Percentiles rank a stretch among this genome's conserved stretches.
Conservation (phyloP, 2,888 invertebrate species). For the Cremastinae sp. region DNA sequence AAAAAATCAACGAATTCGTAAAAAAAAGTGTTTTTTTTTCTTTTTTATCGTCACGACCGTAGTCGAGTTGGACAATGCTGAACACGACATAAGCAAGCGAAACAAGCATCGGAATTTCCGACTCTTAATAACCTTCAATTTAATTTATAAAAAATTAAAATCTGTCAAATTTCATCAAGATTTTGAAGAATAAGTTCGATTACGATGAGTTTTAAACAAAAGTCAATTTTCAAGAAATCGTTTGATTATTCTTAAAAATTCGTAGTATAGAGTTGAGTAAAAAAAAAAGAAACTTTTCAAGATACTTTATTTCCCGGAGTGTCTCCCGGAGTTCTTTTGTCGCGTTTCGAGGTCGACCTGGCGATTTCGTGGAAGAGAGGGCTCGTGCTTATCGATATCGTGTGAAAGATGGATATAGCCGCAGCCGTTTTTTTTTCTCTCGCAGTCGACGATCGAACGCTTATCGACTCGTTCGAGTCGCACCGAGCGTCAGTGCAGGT, state of each 20-base stretch:
- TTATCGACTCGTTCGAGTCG: slow-evolving; percentile 43
- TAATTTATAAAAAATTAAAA: neutral
- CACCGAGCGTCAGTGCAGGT: slow-evolving; percentile 11
- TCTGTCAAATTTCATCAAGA: too few relatives aligned
- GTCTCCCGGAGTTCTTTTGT: neutral
- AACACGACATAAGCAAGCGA: slow-evolving; percentile 48
- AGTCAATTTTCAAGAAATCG: too few relatives aligned
- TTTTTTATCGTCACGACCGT: neutral
- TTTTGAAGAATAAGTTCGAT: too few relatives aligned
- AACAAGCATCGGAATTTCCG: slow-evolving; percentile 59
- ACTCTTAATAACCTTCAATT: neutral
- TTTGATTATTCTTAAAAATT: too few relatives aligned
- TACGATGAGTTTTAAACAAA: too few relatives aligned
- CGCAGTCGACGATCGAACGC: slow-evolving; percentile 39
- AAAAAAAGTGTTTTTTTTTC: slow-evolving; percentile 31
- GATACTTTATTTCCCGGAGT: neutral
- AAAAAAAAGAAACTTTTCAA: neutral
- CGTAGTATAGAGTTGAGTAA: neutral
- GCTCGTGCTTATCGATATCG: slow-evolving; percentile 40
- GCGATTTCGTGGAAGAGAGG: slow-evolving; percentile 11
- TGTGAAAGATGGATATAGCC: neutral
- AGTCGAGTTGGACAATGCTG: slow-evolving; percentile 37
- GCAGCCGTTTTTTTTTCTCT: slow-evolving; percentile 3
- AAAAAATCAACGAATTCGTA: neutral
- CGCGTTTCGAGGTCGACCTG: slow-evolving; percentile 23